Evolutionary conservation across 2,113 vertebrate genomes (phyloP).

Genomic region (Ciconia boyciana): DNA sequence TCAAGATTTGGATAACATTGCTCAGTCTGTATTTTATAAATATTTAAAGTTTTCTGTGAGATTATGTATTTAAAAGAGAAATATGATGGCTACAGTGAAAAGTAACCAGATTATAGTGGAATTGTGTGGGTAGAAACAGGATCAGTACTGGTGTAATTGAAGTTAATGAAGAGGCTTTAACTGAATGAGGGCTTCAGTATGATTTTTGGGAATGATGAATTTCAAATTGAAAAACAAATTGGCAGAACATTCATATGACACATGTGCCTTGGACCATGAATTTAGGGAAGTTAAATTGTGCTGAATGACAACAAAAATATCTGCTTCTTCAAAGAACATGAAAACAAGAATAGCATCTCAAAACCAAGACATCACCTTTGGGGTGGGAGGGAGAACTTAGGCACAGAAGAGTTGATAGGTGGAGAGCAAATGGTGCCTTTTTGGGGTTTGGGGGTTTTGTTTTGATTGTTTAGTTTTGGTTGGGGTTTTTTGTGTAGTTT

Average conservation of each 20-base stretch:
- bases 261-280: not conserved
- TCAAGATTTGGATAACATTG: not conserved
- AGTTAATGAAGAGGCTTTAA: not conserved
- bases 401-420: not conserved
- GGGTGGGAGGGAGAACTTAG: not conserved
- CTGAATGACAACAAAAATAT: not conserved
- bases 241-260: not conserved
- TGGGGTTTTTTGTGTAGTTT: not conserved
- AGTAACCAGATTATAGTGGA: not conserved
- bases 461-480: not conserved
- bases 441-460: accelerated
- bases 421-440: not conserved
- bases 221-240: not conserved
- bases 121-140: not conserved
- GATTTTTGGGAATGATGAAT: not conserved
- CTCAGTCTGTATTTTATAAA: not conserved
- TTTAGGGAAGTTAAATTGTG: not conserved
- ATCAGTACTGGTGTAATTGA: not conserved
- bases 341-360: not conserved
- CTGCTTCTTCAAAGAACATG: not conserved
- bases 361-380: not conserved
- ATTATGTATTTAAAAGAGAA: not conserved
- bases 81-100: not conserved
- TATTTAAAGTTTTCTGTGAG: not conserved
- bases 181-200: not conserved